Conservation (phyloP, 2,797 vertebrate genomes). For the Falco biarmicus region DNA sequence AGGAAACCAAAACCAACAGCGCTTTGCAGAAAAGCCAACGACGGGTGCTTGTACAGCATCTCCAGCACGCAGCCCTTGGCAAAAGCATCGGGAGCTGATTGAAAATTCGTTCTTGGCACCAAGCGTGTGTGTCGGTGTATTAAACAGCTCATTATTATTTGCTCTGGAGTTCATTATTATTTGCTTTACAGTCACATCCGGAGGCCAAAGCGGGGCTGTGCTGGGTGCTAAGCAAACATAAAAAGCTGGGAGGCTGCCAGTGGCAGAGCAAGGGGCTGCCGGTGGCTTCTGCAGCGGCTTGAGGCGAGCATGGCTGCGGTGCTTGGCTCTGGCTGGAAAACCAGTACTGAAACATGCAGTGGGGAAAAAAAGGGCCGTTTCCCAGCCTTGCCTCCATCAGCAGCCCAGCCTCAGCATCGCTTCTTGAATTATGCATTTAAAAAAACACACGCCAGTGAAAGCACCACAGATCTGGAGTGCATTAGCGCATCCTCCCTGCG, state of each 20-base stretch:
- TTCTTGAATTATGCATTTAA: background rate
- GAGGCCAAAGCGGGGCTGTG: background rate
- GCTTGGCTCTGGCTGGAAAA: background rate
- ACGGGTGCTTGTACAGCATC: background rate
- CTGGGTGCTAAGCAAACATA: constrained; percentile 49
- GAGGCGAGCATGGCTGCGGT: fast-evolving
- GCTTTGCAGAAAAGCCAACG: background rate
- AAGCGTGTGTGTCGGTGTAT: background rate
- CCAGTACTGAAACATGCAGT: background rate
- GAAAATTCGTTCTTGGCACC: constrained; percentile 13
- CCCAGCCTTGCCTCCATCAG: background rate
- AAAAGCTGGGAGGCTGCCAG: background rate
- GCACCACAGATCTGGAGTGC: background rate
- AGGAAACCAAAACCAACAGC: constrained; percentile 39
- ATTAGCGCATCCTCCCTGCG: background rate
- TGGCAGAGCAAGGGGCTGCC: background rate
- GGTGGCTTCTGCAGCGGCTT: background rate
- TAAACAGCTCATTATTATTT: constrained; percentile 74
- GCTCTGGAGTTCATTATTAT: constrained; percentile 66
- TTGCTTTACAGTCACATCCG: constrained; percentile 53
- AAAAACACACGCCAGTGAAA: background rate
- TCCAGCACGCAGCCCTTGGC: constrained; percentile 38
- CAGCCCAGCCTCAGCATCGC: background rate
- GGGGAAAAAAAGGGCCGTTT: background rate
- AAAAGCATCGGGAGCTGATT: background rate